Conservation (phyloP, 2,113 vertebrate genomes). For the Xiphophorus couchianus region DNA sequence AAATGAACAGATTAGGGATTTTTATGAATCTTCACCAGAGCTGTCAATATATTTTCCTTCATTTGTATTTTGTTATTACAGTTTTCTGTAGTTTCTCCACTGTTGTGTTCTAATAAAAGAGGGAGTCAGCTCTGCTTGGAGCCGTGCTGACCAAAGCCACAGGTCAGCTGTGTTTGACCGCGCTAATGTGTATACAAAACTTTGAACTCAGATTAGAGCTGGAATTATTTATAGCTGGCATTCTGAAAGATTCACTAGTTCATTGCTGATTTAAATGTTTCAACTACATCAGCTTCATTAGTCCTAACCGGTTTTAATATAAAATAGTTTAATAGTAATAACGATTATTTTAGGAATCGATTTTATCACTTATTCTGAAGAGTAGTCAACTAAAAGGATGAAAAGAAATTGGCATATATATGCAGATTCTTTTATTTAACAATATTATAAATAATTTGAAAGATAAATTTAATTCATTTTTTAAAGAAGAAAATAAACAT, state of each 20-base stretch:
- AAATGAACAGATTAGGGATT: too few relatives aligned
- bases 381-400: too few relatives aligned
- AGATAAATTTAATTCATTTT: too few relatives aligned
- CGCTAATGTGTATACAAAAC: slow-evolving; percentile 12
- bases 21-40: not conserved
- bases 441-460: too few relatives aligned
- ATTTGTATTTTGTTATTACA: not conserved
- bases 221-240: slow-evolving; percentile 10
- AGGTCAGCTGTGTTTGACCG: slow-evolving; percentile 44
- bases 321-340: not conserved
- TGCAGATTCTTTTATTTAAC: too few relatives aligned
- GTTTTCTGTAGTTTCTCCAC: not conserved
- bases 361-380: too few relatives aligned
- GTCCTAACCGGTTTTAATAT: not conserved
- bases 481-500: too few relatives aligned
- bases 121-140: slow-evolving; percentile 35
- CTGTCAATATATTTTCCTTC: not conserved
- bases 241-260: slow-evolving; percentile 19
- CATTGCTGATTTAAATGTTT: not conserved
- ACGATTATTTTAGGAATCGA: too few relatives aligned
- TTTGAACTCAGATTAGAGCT: slow-evolving; percentile 44
- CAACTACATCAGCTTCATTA: not conserved
- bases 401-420: too few relatives aligned
- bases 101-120: not conserved
- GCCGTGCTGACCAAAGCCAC: slow-evolving; percentile 15